Percentiles rank a stretch among this genome's conserved stretches.
These are phyloP conservation scores for Spilosoma lubricipeda DNA, from an alignment of 2,888 invertebrate species.

Conservation along the genomic window DNA sequence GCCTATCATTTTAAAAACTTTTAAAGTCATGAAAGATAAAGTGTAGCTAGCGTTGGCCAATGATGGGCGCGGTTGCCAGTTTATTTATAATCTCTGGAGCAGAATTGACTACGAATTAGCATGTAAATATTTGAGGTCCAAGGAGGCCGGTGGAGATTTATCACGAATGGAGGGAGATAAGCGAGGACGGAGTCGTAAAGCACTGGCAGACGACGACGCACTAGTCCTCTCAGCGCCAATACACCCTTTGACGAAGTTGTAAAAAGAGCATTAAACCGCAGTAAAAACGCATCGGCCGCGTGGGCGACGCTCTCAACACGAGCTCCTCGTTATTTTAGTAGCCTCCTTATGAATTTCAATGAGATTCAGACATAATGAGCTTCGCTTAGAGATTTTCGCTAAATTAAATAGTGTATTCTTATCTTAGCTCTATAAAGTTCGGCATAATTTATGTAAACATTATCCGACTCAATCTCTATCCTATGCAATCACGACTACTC, in stretches of 20 bases:
- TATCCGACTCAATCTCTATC: conserved; percentile 30
- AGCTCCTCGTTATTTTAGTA: conserved; percentile 79
- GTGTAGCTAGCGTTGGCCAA: conserved; percentile 67
- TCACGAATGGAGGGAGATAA: conserved; percentile 81
- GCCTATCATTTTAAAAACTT: conserved; percentile 77
- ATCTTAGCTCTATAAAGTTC: conserved; percentile 45
- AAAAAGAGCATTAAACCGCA: conserved; percentile 86
- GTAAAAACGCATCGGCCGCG: conserved; percentile 84
- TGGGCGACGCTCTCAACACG: conserved; percentile 56
- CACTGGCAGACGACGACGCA: conserved; percentile 61
- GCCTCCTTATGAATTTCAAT: conserved; percentile 85
- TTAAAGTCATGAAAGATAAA: conserved; percentile 82
- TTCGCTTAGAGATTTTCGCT: conserved; percentile 58
- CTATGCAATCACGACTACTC: conserved; percentile 16
- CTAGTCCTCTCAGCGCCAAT: conserved; percentile 56
- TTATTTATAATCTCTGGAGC: conserved; percentile 85
- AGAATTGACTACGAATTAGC: conserved; percentile 85
- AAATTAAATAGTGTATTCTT: conserved; percentile 62
- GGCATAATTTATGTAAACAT: conserved; percentile 41
- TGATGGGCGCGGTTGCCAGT: conserved; percentile 78
- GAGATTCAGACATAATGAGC: conserved; percentile 74
- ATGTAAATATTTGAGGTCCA: conserved; percentile 86
- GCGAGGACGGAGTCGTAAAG: conserved; percentile 82
- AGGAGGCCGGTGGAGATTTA: conserved; percentile 83
- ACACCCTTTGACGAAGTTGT: conserved; percentile 85